Evolutionary conservation across 2,888 invertebrate genomes (phyloP), one percentile per base, ranked within the genome.

Genomic region (Drosophila koepferae): DNA sequence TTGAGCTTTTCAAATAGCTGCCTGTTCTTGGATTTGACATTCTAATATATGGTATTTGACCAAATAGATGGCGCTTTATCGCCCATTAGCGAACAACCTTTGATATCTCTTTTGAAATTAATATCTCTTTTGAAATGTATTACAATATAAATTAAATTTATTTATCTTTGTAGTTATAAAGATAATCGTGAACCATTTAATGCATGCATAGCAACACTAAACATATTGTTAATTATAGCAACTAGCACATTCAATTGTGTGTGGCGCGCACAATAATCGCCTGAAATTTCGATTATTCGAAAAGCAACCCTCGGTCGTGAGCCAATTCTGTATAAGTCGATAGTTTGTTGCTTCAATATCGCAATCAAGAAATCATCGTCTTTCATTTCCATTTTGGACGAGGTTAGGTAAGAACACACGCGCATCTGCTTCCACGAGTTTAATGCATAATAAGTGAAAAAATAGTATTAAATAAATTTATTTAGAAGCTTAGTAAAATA

Each of bases 401-500:
- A 92, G 91, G 92, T 92, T 92, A 92, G 92, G 92, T 92, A 92
- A 92, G 92, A 91, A 91, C 90, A 82, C 81, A 81, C 85, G 80
- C 81, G 62, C 62, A 70, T 80, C 48, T 34, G 53, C 58, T 41
- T 78, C 86, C 90, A 87, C 87, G 85, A 82, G 90, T 82, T 81
- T 83, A 72, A 55, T 74, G 74, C 67, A 77, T 74, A 82, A 49
- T 70, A 66, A 68, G 68, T 48, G 44, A 59, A 75, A 67, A 74
- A 31, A 18, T 48, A 44, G 49, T 60, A 82, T 72, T 63, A 44
- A 34, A 62, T 16, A 60, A 41, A 67, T 12, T 41, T 40, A 70
- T 62, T 74, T 64, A 6, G 55, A 55, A 28, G 28, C 44, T 48
- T 62, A 66, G 46, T 64, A 18, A 71, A 87, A 67, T 49, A 86